phyloP scores from a whole-genome alignment of 2,797 vertebrate species.

The Takifugu ocellatus region DNA sequence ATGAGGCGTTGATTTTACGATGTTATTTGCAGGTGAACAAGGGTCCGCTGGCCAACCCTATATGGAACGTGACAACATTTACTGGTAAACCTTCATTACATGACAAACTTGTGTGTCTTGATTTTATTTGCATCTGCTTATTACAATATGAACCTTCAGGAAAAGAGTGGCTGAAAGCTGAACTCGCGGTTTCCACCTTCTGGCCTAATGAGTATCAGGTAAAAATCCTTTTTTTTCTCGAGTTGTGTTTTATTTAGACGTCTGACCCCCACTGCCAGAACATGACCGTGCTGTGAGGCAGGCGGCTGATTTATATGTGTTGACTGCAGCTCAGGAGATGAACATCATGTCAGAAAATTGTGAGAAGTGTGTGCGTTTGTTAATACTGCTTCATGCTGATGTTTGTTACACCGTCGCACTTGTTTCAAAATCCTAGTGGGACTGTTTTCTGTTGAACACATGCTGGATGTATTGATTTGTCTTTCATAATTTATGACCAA shows the following conservation, averaged over 20 bases:
- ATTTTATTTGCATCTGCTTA: not conserved
- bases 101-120: conserved; percentile 70
- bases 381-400: not conserved
- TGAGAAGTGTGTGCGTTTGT: conserved; percentile 7
- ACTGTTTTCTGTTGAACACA: no score
- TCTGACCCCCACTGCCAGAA: not conserved
- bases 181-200: conserved; percentile 97
- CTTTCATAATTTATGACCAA: not conserved
- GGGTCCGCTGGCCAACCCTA: conserved; percentile 92
- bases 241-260: no score
- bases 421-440: no score
- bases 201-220: conserved; percentile 99
- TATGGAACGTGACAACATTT: conserved; percentile 94
- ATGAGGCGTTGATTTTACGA: not conserved
- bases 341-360: conserved; percentile 47
- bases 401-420: conserved; percentile 5
- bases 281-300: conserved; percentile 42
- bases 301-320: conserved; percentile 65
- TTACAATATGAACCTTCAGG: conserved; percentile 53
- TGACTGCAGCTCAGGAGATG: conserved; percentile 69
- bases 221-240: conserved; percentile 26
- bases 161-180: conserved; percentile 91
- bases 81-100: conserved; percentile 80
- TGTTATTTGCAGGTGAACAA: conserved; percentile 83
- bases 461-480: conserved; percentile 1